These are phyloP conservation scores for Phylloscopus trochiloides DNA, from an alignment of 2,113 vertebrate species.

Conservation along the genomic window DNA sequence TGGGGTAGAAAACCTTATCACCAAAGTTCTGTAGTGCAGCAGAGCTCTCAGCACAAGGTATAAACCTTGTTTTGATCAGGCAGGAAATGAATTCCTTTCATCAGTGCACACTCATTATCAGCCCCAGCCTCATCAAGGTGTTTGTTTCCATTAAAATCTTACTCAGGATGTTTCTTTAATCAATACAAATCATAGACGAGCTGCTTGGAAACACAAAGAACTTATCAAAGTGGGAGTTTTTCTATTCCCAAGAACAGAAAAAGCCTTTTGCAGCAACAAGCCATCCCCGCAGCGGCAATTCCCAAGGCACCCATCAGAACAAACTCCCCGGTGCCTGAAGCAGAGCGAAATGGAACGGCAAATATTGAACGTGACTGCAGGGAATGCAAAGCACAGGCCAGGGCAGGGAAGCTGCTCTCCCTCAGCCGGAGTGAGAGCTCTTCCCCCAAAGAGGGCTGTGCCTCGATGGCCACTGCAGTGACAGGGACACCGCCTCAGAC, in stretches of 20 bases:
- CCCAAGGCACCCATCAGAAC: not conserved
- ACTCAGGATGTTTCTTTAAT: not conserved
- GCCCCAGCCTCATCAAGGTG: not conserved
- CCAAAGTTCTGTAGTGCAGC: not conserved
- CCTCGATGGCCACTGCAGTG: not conserved
- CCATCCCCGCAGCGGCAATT: not conserved
- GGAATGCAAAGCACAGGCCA: not conserved
- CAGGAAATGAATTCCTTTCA: not conserved
- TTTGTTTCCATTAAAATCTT: conserved; percentile 9
- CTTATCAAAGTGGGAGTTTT: not conserved
- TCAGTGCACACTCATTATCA: not conserved
- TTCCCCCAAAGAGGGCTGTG: not conserved
- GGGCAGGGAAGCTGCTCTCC: not conserved
- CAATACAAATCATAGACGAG: not conserved
- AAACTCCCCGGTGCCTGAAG: not conserved
- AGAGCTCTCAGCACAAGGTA: not conserved
- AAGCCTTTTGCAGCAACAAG: not conserved
- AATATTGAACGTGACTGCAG: not conserved
- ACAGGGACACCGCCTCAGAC: not conserved
- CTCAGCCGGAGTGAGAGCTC: not conserved
- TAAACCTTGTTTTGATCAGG: not conserved
- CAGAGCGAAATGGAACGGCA: fast-evolving
- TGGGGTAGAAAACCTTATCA: not conserved
- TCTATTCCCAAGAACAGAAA: not conserved
- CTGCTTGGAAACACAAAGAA: not conserved